Conservation (phyloP, 2,888 invertebrate genomes). For the Meiosimyza decipiens region DNA sequence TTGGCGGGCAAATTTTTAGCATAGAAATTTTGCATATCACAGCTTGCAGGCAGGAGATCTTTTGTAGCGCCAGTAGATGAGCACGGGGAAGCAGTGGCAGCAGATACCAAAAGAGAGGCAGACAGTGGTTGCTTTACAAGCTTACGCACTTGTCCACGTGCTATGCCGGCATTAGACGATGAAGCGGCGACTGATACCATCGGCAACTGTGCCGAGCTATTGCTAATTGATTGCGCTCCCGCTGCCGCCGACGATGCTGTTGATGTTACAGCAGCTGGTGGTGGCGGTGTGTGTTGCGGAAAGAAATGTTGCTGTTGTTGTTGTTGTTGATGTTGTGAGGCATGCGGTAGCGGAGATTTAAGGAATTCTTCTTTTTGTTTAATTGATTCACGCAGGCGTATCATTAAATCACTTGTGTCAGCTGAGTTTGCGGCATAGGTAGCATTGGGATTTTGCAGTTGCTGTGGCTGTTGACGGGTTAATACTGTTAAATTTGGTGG, state of each 20-base stretch:
- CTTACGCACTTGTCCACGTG: conserved; percentile 50
- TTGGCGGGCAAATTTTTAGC: conserved; percentile 45
- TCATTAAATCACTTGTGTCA: conserved; percentile 69
- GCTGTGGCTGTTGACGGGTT: conserved; percentile 52
- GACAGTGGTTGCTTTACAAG: conserved; percentile 49
- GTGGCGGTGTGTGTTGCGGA: conserved; percentile 49
- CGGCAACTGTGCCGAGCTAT: conserved; percentile 36
- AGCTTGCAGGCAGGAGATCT: conserved; percentile 53
- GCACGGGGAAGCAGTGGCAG: conserved; percentile 43
- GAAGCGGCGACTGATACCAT: conserved; percentile 28
- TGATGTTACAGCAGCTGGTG: conserved; percentile 37
- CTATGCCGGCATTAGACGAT: conserved; percentile 36
- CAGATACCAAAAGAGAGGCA: conserved; percentile 31
- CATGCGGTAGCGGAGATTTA: conserved; percentile 71
- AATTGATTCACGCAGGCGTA: conserved; percentile 83
- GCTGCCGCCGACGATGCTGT: conserved; percentile 36
- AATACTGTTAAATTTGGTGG: conserved; percentile 65
- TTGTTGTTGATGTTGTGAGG: conserved; percentile 44
- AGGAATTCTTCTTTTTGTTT: conserved; percentile 93
- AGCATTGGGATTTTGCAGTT: conserved; percentile 42
- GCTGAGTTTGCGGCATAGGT: conserved; percentile 45
- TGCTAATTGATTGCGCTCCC: conserved; percentile 47
- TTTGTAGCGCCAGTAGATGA: conserved; percentile 46
- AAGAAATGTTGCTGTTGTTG: conserved; percentile 44
- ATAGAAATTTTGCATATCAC: conserved; percentile 61